Base-by-base conservation (phyloP, 2,113 vertebrate species). In the Scatophagus argus region DNA sequence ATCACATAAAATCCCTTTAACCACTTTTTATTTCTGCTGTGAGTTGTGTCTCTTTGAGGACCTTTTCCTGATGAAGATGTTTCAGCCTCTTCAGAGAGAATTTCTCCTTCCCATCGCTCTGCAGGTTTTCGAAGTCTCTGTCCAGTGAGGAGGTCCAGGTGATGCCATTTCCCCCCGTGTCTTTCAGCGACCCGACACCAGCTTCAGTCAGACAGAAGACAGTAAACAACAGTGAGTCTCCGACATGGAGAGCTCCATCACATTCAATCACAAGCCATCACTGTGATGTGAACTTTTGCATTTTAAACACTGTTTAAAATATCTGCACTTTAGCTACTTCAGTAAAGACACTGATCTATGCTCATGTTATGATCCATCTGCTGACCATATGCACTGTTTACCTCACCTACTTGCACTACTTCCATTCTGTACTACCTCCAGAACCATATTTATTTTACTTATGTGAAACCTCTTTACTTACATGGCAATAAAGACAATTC, bases 51-150 rank as follows among this genome's bases (percentile, higher is more conserved):
- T 21, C 4, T 34, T 0, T 47, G 12, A 27, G 0, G 46, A 99
- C 97, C 97, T 98, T 97, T 91, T 98, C 95, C 61, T 94, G 95
- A 88, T 96, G 95, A 73, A 96, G 91, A 31, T 95, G 93, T 76
- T 97, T 96, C 46, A 98, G 83, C 81, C 96, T 97, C 75, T 95
- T 96, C 55, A 93, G 87, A 0, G 94, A 93, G 5, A 89, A 87
- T 31, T 94, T 94, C 64, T 94, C 95, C 67, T 95, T 94, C 23
- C 27, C 85, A 1, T 93, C 93, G 21, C 63, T 70, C 27, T 90
- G 93, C 34, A 83, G 54, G 65, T 86, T 91, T 69, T 93, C 88
- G 0, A 90, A 72, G 73, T 94, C 96, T 75, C 84, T 92, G 83
- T 96, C 94, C 80, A 94, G 49, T 16, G 96, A 94, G 10, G 98